A percentile compares a stretch with the other conserved stretches of the same genome.
Evolutionary conservation across 2,797 vertebrate species (phyloP).

Genomic region (Australoheros facetus): DNA sequence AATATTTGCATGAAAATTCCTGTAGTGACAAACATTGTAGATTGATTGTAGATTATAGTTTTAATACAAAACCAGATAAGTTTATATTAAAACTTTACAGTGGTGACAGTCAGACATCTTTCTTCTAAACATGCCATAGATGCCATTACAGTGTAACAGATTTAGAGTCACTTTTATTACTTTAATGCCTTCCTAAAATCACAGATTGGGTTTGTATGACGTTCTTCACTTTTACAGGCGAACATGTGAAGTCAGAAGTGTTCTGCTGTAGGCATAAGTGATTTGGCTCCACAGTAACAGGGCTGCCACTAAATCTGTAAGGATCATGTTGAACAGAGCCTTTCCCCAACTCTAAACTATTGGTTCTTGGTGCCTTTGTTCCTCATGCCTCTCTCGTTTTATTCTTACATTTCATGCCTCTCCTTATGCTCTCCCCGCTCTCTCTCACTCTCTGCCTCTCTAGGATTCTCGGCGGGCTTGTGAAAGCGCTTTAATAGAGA

Average conservation of each 20-base stretch:
- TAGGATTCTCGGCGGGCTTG: conserved; percentile 59
- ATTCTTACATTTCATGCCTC: conserved; percentile 46
- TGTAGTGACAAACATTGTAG: background rate
- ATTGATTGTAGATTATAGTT: too few species aligned
- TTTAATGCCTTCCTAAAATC: background rate
- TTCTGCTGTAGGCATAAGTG: conserved; percentile 5
- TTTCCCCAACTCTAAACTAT: conserved; percentile 43
- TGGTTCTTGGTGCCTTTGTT: conserved; percentile 23
- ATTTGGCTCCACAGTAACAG: conserved; percentile 36
- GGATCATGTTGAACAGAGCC: conserved; percentile 28
- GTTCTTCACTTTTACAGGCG: conserved; percentile 5
- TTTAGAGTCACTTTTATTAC: background rate
- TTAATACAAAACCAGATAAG: too few species aligned
- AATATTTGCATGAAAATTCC: background rate
- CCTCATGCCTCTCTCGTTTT: conserved; percentile 35
- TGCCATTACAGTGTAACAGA: background rate
- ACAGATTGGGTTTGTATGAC: background rate
- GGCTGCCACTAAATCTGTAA: conserved; percentile 18
- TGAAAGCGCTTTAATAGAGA: conserved; percentile 77
- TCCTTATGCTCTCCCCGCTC: conserved; percentile 38
- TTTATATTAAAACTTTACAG: background rate
- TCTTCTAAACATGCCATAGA: background rate
- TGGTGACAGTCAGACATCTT: background rate
- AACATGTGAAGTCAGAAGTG: background rate
- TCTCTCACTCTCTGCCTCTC: conserved; percentile 34